Conservation (phyloP, 2,797 vertebrate genomes). For the Octomys mimax region DNA sequence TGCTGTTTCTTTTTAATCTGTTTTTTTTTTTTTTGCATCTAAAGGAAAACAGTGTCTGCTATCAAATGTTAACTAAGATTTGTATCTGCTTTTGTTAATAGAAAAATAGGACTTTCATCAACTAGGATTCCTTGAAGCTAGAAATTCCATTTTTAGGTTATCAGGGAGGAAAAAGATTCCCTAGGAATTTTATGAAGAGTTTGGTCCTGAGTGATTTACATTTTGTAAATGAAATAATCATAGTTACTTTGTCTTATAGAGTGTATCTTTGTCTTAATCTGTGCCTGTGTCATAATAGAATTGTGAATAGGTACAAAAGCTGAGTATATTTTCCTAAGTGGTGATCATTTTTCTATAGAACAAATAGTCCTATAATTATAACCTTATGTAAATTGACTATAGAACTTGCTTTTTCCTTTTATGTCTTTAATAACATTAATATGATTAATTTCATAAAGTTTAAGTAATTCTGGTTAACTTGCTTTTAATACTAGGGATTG, state of each 20-base stretch:
- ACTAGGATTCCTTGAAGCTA: neutral
- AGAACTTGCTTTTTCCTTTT: constrained; percentile 44
- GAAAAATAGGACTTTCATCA: neutral
- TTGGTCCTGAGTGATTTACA: neutral
- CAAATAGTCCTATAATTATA: neutral
- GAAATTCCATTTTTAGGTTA: neutral
- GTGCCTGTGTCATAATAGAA: neutral
- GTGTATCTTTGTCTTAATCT: neutral
- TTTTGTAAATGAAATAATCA: constrained; percentile 53
- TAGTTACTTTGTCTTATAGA: neutral
- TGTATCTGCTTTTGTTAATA: neutral
- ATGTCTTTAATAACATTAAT: constrained; percentile 27
- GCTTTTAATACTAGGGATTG: neutral
- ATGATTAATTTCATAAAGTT: constrained; percentile 52
- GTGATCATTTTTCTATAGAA: neutral
- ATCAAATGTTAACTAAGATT: neutral
- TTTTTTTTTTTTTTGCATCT: neutral
- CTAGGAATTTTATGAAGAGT: neutral
- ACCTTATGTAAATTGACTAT: neutral
- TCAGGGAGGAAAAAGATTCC: neutral
- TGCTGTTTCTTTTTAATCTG: neutral
- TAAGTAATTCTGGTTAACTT: neutral
- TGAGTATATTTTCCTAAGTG: constrained; percentile 19
- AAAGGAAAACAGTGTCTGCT: neutral
- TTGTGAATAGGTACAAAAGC: neutral